phyloP scores from a whole-genome alignment of 2,113 vertebrate genomes.

The Apaloderma vittatum region DNA sequence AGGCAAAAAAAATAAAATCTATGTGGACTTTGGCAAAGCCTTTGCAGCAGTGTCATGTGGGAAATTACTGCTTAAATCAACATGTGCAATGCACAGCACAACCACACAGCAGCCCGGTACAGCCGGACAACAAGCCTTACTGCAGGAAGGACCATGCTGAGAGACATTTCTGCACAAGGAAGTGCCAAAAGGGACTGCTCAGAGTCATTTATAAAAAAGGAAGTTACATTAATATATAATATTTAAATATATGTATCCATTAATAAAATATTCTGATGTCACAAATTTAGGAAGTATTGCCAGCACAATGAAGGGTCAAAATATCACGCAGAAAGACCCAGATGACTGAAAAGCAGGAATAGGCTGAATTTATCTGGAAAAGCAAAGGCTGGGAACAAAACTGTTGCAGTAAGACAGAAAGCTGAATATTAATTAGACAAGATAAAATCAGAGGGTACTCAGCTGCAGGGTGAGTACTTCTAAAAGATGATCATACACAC shows the following conservation, averaged over 20 bases:
- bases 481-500: background rate
- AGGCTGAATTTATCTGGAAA: background rate
- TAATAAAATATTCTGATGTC: background rate
- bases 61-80: background rate
- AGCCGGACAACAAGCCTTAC: background rate
- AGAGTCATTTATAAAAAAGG: background rate
- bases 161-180: background rate
- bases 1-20: background rate
- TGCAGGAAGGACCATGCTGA: background rate
- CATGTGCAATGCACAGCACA: background rate
- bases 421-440: conserved; percentile 34
- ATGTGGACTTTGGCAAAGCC: background rate
- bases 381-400: conserved; percentile 2
- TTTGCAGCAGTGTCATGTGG: background rate
- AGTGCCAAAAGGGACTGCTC: background rate
- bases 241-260: background rate
- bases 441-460: conserved; percentile 21
- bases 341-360: background rate
- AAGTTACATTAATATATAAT: background rate
- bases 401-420: background rate
- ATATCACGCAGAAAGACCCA: background rate
- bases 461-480: background rate
- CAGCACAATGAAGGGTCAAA: background rate
- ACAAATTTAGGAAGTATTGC: background rate
- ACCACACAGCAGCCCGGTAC: background rate